Base-by-base conservation (phyloP, 2,888 invertebrate species). In the Eristalis arbustorum region DNA sequence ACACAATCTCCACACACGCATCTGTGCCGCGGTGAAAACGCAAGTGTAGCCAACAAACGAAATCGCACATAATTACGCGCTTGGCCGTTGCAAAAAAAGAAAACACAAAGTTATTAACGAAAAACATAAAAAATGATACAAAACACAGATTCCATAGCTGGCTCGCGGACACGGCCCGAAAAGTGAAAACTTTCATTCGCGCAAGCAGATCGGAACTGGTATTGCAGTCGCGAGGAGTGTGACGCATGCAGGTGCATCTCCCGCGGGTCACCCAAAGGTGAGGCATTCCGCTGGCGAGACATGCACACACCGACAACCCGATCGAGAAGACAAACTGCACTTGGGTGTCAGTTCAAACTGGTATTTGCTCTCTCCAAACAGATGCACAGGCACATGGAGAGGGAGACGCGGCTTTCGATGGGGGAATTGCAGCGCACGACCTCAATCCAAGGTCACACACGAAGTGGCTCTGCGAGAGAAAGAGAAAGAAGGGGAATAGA, bases 121-220 rank as follows among this genome's bases (percentile, higher is more conserved):
- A 77, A 71, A 40, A 78, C 42, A 42, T 59, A 77, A 71, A 40
- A 78, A 59, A 42, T 59, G 57, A 59, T 49, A 77, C 68, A 34
- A n/a, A 34, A 57, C 61, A 42, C 18, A 49, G 23, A 72, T 59
- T 14, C 23, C 63, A 80, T 68, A 2, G 49, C 69, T 63, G 8
- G 37, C n/a, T n/a, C n/a, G 5, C 40, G 57, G 61, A 25, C 59
- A 69, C 63, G 34, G 13, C 74, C n/a, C 64, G 22, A 80, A 80
- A 80, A 74, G 74, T 69, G 74, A 80, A 80, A 74, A 80, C 80
- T 80, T 80, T 80, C 80, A 74, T 80, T 80, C 68, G 63, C 22
- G 6, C 63, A 61, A 25, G 40, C 42, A 14, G 37, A 34, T 66
- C 62, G 73, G 59, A 68, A 76, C 69, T 64, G 64, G 61, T 71